Evolutionary conservation across 2,888 invertebrate species (phyloP), one percentile per base, ranked within the genome.

Genomic region (Zygothrica quintamaculata): DNA sequence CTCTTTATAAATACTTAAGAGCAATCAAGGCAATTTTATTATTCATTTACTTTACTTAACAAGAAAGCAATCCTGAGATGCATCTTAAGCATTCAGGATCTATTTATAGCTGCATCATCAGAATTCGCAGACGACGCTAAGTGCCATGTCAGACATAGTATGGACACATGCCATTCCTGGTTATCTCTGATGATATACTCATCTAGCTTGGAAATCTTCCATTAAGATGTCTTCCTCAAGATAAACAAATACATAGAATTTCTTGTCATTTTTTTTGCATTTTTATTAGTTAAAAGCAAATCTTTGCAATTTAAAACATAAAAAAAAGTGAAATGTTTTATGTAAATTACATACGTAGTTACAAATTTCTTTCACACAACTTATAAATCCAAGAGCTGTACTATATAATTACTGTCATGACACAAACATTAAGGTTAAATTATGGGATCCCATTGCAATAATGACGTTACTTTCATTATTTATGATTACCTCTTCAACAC

Each of bases 401-500:
- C 12, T 31, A 3, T 13, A 9, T 39, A 33, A 44, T 64, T 44
- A 40, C 15, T 22, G 29, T 16, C 40, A 46, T 40, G 51, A 52
- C 34, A 56, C 22, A 12, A 18, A 3, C 33, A 66, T 59, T 61
- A 59, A 59, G 53, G 29, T 61, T 13, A 48, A 60, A 16, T 60
- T 60, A 60, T 50, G 37, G 37, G 33, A 37, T 59, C 37, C 46
- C 13, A 18, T 33, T 16, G 36, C 36, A 48, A 61, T 73, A 52
- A 61, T 22, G 5, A 22, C 18, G 3, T 2, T 31, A 25, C 18
- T 33, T 37, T 29, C 33, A 42, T 53, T 73, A 57, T 53, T 57
- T 68, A 61, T 56, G 47, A 29, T 68, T 13, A 48, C 50, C 52
- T 56, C 5, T n/a, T 50, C 46, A 53, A 68, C 70, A 71, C 74